A percentile compares a stretch with the other conserved stretches of the same genome.
Conservation (phyloP, 2,888 invertebrate species). For the Scaeva pyrastri region DNA sequence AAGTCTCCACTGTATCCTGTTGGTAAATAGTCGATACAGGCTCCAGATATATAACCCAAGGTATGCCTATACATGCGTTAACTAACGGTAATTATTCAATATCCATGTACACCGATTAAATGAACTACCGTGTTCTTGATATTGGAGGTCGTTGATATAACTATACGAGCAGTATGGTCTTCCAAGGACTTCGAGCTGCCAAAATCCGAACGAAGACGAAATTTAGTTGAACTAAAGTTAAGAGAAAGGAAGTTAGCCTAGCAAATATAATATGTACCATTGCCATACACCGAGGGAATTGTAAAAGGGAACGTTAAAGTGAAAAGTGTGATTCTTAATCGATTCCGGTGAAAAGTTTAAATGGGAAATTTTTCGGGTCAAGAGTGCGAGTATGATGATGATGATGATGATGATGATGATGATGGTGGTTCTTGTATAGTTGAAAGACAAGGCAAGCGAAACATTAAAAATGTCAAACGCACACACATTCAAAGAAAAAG, state of each 20-base stretch:
- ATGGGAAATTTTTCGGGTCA: conserved; percentile 54
- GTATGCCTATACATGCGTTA: neutral
- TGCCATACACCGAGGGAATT: too few species aligned
- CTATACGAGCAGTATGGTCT: neutral
- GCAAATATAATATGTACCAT: neutral
- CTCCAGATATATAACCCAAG: neutral
- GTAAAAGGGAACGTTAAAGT: neutral
- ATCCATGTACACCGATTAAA: conserved; percentile 58
- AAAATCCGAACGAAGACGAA: too few species aligned
- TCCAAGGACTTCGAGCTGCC: neutral
- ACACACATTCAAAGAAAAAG: conserved; percentile 38
- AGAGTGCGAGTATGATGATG: conserved; percentile 21
- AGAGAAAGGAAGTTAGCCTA: neutral
- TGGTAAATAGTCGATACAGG: neutral
- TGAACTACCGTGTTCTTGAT: conserved; percentile 59
- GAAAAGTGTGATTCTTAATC: conserved; percentile 67
- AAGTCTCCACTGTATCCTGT: conserved; percentile 10
- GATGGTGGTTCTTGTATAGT: neutral
- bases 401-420: neutral
- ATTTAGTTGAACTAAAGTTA: neutral
- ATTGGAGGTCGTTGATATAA: conserved; percentile 2
- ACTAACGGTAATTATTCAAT: conserved; percentile 62
- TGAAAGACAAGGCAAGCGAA: conserved; percentile 8
- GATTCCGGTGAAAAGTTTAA: conserved; percentile 66
- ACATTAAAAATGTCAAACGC: conserved; percentile 57